Evolutionary conservation across 1,140 invertebrate genomes (phyloP).

Genomic region (Alviniconcha marisindica): DNA sequence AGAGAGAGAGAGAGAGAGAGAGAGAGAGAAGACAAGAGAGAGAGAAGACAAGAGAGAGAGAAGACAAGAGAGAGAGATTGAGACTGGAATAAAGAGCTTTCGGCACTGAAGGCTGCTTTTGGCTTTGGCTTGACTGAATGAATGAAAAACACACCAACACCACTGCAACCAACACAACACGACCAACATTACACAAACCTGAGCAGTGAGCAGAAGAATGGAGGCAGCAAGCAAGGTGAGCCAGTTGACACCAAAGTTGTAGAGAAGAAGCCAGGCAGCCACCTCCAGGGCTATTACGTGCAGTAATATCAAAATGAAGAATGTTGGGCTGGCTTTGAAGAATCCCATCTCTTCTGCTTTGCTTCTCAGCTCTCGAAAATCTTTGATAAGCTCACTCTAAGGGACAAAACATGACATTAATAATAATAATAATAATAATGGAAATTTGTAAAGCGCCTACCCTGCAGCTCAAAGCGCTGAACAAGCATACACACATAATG

Average conservation of each 20-base stretch:
- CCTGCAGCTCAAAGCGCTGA: too few relatives aligned
- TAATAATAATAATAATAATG: too few relatives aligned
- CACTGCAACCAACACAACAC: too few relatives aligned
- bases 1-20: too few relatives aligned
- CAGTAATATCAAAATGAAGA: constrained; percentile 63
- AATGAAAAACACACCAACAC: too few relatives aligned
- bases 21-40: too few relatives aligned
- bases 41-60: too few relatives aligned
- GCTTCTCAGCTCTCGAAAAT: constrained; percentile 66
- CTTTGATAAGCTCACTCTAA: constrained; percentile 65
- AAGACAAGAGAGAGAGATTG: too few relatives aligned
- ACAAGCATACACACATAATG: background rate
- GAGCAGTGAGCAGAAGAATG: constrained; percentile 58
- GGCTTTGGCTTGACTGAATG: too few relatives aligned
- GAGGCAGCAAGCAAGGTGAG: constrained; percentile 56
- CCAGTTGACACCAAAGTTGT: constrained; percentile 56
- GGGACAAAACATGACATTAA: too few relatives aligned
- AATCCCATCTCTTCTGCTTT: constrained; percentile 67
- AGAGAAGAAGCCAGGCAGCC: constrained; percentile 57
- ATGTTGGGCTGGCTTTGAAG: constrained; percentile 68
- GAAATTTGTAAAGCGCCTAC: background rate
- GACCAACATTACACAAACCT: constrained; percentile 48
- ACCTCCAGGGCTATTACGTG: constrained; percentile 72
- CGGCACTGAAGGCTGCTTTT: too few relatives aligned
- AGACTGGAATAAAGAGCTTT: too few relatives aligned